These are phyloP conservation scores for Dichetophora obliterata DNA, from an alignment of 2,888 invertebrate genomes.

Conservation along the genomic window DNA sequence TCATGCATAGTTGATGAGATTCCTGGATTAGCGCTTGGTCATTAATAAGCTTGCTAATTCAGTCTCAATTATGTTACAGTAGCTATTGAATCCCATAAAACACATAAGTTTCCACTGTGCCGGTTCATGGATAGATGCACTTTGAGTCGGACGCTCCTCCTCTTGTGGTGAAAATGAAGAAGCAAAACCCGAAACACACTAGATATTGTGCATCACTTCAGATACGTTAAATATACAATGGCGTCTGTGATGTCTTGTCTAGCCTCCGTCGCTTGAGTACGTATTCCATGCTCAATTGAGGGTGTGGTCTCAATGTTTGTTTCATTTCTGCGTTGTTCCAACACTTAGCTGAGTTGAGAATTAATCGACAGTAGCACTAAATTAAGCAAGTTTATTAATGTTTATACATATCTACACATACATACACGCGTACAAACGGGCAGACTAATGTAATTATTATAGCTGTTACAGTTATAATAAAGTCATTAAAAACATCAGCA, in stretches of 20 bases:
- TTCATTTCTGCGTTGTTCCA: conserved; percentile 19
- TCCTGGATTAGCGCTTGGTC: background rate
- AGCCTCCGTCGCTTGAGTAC: background rate
- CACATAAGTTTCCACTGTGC: background rate
- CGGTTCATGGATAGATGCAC: background rate
- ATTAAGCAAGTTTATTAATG: conserved; percentile 38
- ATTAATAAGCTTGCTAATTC: background rate
- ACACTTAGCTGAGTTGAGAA: background rate
- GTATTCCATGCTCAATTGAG: background rate
- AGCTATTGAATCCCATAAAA: background rate
- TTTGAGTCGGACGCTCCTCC: conserved; percentile 11
- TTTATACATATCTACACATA: conserved; percentile 8
- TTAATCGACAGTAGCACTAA: conserved; percentile 15
- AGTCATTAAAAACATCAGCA: conserved; percentile 40
- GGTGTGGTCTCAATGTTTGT: conserved; percentile 23
- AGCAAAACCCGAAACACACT: background rate
- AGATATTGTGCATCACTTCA: background rate
- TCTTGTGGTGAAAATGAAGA: background rate
- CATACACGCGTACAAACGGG: no score
- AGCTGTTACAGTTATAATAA: conserved; percentile 51
- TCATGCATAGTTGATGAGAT: background rate
- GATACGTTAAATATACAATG: conserved; percentile 11
- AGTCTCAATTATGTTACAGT: conserved; percentile 5
- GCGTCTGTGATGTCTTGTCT: conserved; percentile 19
- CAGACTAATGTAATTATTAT: conserved; percentile 53